Evolutionary conservation across 2,888 invertebrate genomes (phyloP), one percentile per base, ranked within the genome.

Genomic region (Chaetogeoica ovagalla): DNA sequence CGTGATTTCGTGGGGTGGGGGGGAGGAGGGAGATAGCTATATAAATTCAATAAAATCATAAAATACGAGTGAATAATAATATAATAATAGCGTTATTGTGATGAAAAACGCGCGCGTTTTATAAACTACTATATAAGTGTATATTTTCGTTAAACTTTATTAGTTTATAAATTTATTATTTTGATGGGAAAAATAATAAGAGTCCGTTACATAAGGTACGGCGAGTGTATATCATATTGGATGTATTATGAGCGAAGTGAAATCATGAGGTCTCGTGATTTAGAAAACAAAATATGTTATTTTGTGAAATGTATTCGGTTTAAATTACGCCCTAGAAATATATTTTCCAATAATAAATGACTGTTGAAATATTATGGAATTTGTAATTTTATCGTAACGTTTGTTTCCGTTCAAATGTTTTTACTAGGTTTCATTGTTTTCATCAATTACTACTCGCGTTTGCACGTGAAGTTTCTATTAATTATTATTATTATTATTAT

Each of bases 131-230:
- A 2, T 4, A 39, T 30, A 55, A 1, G 39, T 8, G 37, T 55
- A 74, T 37, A 19, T 17, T 71, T 39, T 21, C 43, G 48, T 23
- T n/a, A 21, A 21, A 74, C 39, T 65, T 37, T 57, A 57, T 65
- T 74, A 74, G 63, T 74, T 74, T 65, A 74, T 55, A 74, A 55
- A 21, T 9, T 1, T 65, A 30, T 73, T 65, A 55, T 65, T 55
- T 39, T 39, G 17, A 11, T 0, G 3, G 52, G 39, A 17, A 55
- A 74, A 52, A 48, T 48, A 48, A 48, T 1, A 13, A 19, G 23
- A 30, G 52, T 52, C 9, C 2, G 2, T 66, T 7, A 48, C 2
- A 52, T 3, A 3, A 48, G 48, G 43, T 43, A 9, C 7, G n/a
- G n/a, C n/a, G 43, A 9, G 7, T 9, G 43, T 5, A 43, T 3